Conservation (phyloP, 2,113 vertebrate species). For the Sardina pilchardus region DNA sequence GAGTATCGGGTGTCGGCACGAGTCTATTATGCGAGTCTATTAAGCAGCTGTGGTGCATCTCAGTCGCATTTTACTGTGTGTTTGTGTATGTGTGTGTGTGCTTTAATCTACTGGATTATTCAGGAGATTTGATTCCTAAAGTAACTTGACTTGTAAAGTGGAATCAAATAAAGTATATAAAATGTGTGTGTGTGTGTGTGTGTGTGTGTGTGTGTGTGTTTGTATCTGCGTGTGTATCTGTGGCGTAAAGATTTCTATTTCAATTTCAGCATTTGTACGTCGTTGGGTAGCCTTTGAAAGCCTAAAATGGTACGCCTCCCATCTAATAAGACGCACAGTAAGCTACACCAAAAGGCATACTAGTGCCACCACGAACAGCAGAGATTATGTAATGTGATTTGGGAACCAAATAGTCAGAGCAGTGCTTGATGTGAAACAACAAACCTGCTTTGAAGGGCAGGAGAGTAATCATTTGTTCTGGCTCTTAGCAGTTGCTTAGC, state of each 20-base stretch:
- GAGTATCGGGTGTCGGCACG: not conserved
- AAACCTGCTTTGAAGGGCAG: not conserved
- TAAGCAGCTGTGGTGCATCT: not conserved
- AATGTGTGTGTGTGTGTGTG: not conserved
- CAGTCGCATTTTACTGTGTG: not conserved
- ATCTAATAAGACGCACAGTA: not conserved
- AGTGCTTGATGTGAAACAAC: not conserved
- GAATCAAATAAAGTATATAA: no score
- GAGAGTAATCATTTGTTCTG: not conserved
- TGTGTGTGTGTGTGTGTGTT: not conserved
- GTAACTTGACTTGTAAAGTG: no score
- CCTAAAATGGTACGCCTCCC: not conserved
- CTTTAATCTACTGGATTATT: no score
- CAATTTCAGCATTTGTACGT: not conserved
- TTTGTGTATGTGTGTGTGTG: not conserved
- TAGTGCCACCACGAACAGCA: not conserved
- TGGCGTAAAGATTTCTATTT: not conserved
- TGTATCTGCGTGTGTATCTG: not conserved
- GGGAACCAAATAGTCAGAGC: not conserved
- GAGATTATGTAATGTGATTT: not conserved
- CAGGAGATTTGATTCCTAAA: no score
- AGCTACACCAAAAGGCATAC: not conserved
- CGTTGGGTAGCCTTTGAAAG: not conserved
- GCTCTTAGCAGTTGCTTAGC: not conserved
- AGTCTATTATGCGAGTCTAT: not conserved